Evolutionary conservation across 1,140 invertebrate species (phyloP).

Genomic region (Drosophila virilis): DNA sequence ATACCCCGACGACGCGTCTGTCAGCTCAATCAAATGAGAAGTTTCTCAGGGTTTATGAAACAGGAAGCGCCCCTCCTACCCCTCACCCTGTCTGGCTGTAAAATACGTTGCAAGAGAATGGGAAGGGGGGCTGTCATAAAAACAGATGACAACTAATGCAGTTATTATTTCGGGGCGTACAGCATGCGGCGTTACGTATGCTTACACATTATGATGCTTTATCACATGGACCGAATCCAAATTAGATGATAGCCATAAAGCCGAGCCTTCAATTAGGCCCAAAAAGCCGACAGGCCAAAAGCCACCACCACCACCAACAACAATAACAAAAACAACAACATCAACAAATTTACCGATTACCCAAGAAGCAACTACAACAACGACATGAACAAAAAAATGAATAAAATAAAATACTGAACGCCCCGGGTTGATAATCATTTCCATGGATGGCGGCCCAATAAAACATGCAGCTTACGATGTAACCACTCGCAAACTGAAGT

Average conservation of each 20-base stretch:
- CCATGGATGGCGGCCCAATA: constrained; percentile 56
- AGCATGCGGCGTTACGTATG: constrained; percentile 16
- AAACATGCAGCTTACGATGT: constrained; percentile 75
- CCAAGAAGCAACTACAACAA: constrained; percentile 10
- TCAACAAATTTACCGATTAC: constrained; percentile 33
- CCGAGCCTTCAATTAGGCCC: constrained; percentile 48
- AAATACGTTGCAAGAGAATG: neutral
- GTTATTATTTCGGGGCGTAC: constrained; percentile 32
- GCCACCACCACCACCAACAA: constrained; percentile 6
- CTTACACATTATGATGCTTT: constrained; percentile 43
- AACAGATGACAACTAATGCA: constrained; percentile 42
- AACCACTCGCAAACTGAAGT: constrained; percentile 19
- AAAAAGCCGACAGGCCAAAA: constrained; percentile 30
- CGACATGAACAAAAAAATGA: constrained; percentile 5
- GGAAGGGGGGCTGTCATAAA: constrained; percentile 14
- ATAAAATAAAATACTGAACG: constrained; percentile 6
- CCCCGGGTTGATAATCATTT: constrained; percentile 49
- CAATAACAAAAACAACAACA: constrained; percentile 15
- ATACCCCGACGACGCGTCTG: neutral
- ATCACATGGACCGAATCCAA: constrained; percentile 50
- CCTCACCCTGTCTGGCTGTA: constrained; percentile 3
- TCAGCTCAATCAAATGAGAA: constrained; percentile 27
- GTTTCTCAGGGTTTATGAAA: constrained; percentile 6
- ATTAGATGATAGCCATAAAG: constrained; percentile 53
- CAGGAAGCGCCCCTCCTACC: neutral